Evolutionary conservation across 1,140 invertebrate species (phyloP), one percentile per base, ranked within the genome.

Genomic region (Agrilus planipennis): DNA sequence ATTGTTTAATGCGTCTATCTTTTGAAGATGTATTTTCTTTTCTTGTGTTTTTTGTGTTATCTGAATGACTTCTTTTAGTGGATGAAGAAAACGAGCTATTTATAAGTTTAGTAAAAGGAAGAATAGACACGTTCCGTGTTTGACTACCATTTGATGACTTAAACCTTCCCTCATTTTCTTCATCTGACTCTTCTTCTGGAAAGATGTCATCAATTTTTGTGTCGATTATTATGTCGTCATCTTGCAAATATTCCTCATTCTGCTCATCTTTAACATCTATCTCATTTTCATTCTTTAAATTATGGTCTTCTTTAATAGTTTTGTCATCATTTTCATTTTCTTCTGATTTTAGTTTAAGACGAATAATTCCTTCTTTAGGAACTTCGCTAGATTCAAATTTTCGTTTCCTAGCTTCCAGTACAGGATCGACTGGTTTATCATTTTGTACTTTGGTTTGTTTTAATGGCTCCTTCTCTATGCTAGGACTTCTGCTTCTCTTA

Each of bases 341-440:
- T 11, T 50, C 47, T 10, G 2, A 27, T 47, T 54, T 54, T 2
- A 54, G 49, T 41, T 55, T 62, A 34, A 62, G 41, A 31, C 57
- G 46, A 17, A 62, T 61, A 5, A 62, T 51, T 4, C 60, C 58
- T 28, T 58, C 58, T 19, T 43, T 54, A 12, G 50, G 37, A 20
- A 48, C 48, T 15, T 56, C 49, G 44, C 52, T 49, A 17, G 51
- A 54, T 50, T 62, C 55, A 44, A 62, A 60, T 48, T 62, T 61
- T 17, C 44, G 46, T 20, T 50, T 50, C 30, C 60, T 30, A 7
- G 60, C 60, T 36, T 61, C 60, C 14, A 62, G 34, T 31, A 62
- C 46, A 5, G 60, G 53, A 46, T 62, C 57, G 7, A 28, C 31
- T 43, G 46, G 32, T 35, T 44, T 48, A 27, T 16, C 38, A 40